Base-by-base conservation (phyloP, 2,797 vertebrate species). In the Micromesistius poutassou region DNA sequence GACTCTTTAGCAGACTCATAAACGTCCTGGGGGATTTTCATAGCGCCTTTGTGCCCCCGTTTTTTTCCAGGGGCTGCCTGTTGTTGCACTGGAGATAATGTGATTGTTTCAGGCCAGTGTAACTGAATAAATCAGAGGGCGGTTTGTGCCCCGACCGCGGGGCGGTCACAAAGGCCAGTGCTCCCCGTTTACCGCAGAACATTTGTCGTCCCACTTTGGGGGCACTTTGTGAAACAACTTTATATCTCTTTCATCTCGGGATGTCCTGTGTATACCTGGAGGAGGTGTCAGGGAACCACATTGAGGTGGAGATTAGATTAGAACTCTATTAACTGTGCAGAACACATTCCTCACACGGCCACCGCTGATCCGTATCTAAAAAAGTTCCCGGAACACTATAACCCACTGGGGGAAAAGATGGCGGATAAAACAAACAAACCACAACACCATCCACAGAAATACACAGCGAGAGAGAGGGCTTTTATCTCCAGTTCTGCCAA, bases 1-100 rank as follows among this genome's bases (percentile, higher is more conserved):
- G 90, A 91, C 91, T 94, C 90, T 93, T 94, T 92, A 94, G 93
- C 93, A 12, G 91, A 92, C 87, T 93, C 93, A 92, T 94, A 95
- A 94, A 94, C 90, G 87, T 93, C 93, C 91, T 77, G 71, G 90
- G 90, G 91, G 89, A 90, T 91, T 94, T 92, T 92, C 89, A 89
- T 89, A 80, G 85, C 16, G 84, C 82, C 82, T 91, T 93, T 92
- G 89, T 93, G 88, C 83, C 86, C 90, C 62, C 2, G 0, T 68
- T 68, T 68, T 28, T 68, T 68, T 30, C n/a, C n/a, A 25, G 46
- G 46, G 46, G 46, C 16, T 19, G 22, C 55, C 55, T 92, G 92
- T 91, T 93, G 91, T 93, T 83, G 85, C 30, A 70, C 78, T 80
- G 62, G 31, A 91, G 90, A 93, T 93, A 92, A 93, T 88, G 88